Base-by-base conservation (phyloP, 2,888 invertebrate species). In the Artemia sinica region DNA sequence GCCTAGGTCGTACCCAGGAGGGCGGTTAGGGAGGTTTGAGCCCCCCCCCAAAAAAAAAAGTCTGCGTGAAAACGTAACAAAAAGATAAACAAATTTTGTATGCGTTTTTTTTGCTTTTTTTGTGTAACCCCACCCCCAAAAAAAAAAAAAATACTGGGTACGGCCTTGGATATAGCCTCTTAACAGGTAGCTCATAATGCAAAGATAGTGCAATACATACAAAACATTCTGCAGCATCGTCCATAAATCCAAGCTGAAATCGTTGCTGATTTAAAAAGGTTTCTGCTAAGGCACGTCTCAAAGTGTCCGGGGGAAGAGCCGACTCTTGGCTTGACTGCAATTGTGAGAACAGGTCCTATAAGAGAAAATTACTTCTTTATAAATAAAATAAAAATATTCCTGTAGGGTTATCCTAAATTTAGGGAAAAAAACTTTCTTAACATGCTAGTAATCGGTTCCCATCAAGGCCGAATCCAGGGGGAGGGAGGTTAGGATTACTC, bases 141-240 rank as follows among this genome's bases (percentile, higher is more conserved):
- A n/a, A 18, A 18, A 18, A 18, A 18, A 18, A 18, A 18, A 18
- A 18, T 18, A 18, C 18, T 18, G 18, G 18, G 18, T 18, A 18
- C 18, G 18, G 18, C 18, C 18, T 18, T 18, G 18, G 18, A 18
- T 18, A 18, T 18, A 41, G 41, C 41, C 66, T 18, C n/a, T 66
- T n/a, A 66, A 66, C 28, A 69, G 14, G n/a, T 18, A 28, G 11
- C 8, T 14, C 28, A 5, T 67, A 49, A n/a, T 67, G n/a, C 0
- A 28, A 66, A 66, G 5, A 63, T 18, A 41, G 41, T 41, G 41
- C 41, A 18, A 51, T 66, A 82, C 84, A 82, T 78, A 84, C 93
- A 81, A 95, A 95, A 80, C 95, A 95, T 81, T 95, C 95, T 73
- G 94, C 93, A 13, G 94, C 94, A 79, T 95, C 95, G 74, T 95